Base-by-base conservation (phyloP, 2,113 vertebrate species). In the Colius striatus region DNA sequence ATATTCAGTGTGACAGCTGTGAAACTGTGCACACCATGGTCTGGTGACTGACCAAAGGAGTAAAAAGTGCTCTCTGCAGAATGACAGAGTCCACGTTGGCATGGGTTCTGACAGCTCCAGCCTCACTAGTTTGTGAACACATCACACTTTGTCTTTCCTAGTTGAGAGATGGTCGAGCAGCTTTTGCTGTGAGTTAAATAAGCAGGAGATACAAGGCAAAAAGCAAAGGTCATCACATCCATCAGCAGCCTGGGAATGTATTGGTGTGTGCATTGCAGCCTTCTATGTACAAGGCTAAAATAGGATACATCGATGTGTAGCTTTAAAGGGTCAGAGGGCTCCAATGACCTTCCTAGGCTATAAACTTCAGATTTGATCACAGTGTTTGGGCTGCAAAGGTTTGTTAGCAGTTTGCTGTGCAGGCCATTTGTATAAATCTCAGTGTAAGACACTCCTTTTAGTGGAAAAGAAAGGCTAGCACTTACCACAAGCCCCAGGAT, bases 31-130 rank as follows among this genome's bases (percentile, higher is more conserved):
- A 68, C 2, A 6, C 57, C 43, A 5, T 4, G 63, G 51, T 48
- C 88, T 2, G 10, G 16, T 60, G 92, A 84, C 57, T 61, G 92
- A 74, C 66, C 3, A 0, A 26, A 62, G 62, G 71, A 87, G 60
- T 36, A 79, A n/a, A 47, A 70, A 92, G 53, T 47, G 71, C 45
- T 67, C 93, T 80, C 82, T 83, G 81, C 82, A 83, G 87, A 89
- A 62, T 36, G 63, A 62, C 71, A 43, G 10, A n/a, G 47, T 23
- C 92, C 63, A 8, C 0, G 8, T 81, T 81, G 70, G 25, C 13
- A 0, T 67, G 75, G 25, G n/a, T 36, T 84, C 89, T 51, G 51
- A 14, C 53, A 84, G 75, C 60, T 58, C 78, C 84, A 87, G 55
- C 75, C 84, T 17, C 0, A 4, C 54, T 53, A 29, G 23, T 16